phyloP scores from a whole-genome alignment of 1,140 invertebrate genomes.

The Mya arenaria region DNA sequence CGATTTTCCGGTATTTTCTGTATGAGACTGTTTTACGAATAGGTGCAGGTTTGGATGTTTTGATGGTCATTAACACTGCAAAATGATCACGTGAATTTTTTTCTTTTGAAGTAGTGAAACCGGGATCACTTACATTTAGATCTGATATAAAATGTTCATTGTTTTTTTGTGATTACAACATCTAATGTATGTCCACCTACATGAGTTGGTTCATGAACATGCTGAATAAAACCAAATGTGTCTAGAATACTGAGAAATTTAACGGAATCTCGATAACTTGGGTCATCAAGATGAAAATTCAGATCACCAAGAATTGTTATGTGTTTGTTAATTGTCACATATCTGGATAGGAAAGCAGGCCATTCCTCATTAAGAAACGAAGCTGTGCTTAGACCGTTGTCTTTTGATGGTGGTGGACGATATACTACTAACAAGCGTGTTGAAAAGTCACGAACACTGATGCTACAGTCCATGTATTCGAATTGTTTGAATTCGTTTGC shows the following conservation, averaged over 20 bases:
- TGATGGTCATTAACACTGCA: neutral
- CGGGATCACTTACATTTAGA: conserved; percentile 3
- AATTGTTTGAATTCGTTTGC: neutral
- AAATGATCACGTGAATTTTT: conserved; percentile 44
- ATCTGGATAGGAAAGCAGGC: conserved; percentile 8
- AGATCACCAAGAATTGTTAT: conserved; percentile 28
- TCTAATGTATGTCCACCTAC: conserved; percentile 49
- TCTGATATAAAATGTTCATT: neutral
- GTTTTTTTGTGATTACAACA: conserved; percentile 47
- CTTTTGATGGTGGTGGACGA: conserved; percentile 2
- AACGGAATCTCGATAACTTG: neutral
- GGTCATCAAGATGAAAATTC: conserved; percentile 26
- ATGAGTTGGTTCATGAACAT: conserved; percentile 35
- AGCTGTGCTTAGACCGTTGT: neutral
- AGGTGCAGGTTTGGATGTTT: conserved; percentile 20
- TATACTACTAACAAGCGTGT: conserved; percentile 10
- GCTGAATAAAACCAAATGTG: conserved; percentile 31
- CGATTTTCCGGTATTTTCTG: conserved; percentile 12
- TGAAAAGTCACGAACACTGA: conserved; percentile 4
- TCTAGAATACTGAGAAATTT: conserved; percentile 7
- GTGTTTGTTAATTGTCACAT: conserved; percentile 19
- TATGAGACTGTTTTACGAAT: conserved; percentile 23
- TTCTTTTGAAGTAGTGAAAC: conserved; percentile 32
- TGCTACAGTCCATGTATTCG: conserved; percentile 29
- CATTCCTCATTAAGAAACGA: conserved; percentile 6